A percentile compares a stretch with the other conserved stretches of the same genome.
These are phyloP conservation scores for Balearica regulorum DNA, from an alignment of 2,797 vertebrate genomes.

Conservation along the genomic window DNA sequence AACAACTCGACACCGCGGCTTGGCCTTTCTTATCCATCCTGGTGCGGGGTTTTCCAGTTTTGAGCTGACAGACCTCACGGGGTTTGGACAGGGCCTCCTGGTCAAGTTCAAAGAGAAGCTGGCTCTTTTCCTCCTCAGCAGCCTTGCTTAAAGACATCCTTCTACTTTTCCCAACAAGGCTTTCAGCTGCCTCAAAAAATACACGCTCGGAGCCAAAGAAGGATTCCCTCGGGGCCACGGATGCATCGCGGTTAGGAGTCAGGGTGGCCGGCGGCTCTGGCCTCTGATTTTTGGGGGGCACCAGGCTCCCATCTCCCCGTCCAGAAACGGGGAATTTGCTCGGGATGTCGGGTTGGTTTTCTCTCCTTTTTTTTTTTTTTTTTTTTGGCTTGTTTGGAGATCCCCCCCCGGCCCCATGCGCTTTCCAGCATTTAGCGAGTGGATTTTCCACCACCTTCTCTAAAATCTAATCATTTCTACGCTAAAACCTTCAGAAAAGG, in stretches of 20 bases:
- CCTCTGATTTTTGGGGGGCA: not conserved
- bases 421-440: not conserved
- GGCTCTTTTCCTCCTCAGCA: not conserved
- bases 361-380: not conserved
- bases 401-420: not conserved
- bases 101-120: not conserved
- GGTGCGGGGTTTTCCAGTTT: not conserved
- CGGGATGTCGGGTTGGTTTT: not conserved
- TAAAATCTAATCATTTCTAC: not conserved
- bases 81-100: not conserved
- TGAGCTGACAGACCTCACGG: not conserved
- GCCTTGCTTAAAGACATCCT: not conserved
- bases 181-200: not conserved
- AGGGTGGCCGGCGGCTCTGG: rapidly evolving
- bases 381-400: not conserved
- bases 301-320: not conserved
- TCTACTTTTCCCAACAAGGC: not conserved
- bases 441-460: not conserved
- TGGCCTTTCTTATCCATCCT: not conserved
- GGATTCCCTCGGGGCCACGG: rapidly evolving
- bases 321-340: not conserved
- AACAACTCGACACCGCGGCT: not conserved
- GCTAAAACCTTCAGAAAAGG: not conserved
- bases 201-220: not conserved
- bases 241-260: not conserved